Base-by-base conservation (phyloP, 1,140 invertebrate genomes). In the Dinothrombium tinctorium region DNA sequence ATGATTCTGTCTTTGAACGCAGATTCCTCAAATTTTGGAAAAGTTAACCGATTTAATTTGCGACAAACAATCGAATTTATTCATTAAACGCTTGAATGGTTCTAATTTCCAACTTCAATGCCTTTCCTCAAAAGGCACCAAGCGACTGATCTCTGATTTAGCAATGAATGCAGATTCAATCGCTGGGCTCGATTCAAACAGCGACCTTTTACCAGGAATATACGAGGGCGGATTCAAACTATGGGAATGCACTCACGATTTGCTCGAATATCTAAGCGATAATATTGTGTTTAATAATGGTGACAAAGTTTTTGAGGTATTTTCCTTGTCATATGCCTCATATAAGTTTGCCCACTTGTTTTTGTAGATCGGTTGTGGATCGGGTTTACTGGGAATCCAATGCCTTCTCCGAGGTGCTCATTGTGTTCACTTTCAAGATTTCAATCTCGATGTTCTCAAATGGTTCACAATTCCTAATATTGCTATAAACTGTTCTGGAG, bases 221-320 rank as follows among this genome's bases (percentile, higher is more conserved):
- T 46, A 46, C 35, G 44, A 46, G 38, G 44, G 44, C 12, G 44
- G 44, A 9, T 43, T 46, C 33, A 46, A 46, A 31, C 4, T 46
- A 8, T 46, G 44, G 44, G 44, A 46, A 37, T 26, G 37, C 26
- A 14, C 21, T 14, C 17, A 8, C 4, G 37, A 39, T 24, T 12
- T 39, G 19, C 4, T 39, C 20, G 4, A 39, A 14, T 28, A 14
- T 17, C 11, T 39, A 12, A 17, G 19, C 4, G n/a, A 23, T 37
- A 17, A 37, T 1, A 6, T 23, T n/a, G 4, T 20, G 19, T 23
- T 37, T n/a, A 23, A 12, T 23, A 17, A 26, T 14, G 20, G 31
- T 24, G 4, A 35, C 2, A 28, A 44, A 12, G 22, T 44, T 37
- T 29, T 43, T 14, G 44, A 45, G 25, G 44, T 45, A 41, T 41